phyloP scores from a whole-genome alignment of 2,888 invertebrate species.

The Ypsolopha scabrella region DNA sequence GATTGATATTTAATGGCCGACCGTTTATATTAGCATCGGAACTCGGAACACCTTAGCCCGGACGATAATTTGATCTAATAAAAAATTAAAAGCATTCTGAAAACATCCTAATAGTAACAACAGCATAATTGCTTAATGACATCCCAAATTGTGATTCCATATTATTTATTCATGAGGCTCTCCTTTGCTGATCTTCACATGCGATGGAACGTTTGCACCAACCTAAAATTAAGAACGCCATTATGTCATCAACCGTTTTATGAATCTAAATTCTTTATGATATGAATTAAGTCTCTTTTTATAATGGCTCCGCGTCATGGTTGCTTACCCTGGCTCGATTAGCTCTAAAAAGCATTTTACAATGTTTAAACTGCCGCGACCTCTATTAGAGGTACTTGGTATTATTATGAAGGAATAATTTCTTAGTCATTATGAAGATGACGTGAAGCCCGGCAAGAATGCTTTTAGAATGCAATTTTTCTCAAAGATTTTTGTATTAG shows the following conservation, averaged over 20 bases:
- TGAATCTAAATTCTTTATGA: slow-evolving; percentile 52
- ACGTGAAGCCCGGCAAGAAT: not conserved
- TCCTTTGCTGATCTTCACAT: slow-evolving; percentile 43
- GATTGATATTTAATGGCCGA: slow-evolving; percentile 63
- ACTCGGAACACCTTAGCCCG: slow-evolving; percentile 43
- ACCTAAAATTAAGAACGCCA: slow-evolving; percentile 57
- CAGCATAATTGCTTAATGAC: slow-evolving; percentile 65
- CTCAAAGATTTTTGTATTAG: too few relatives aligned
- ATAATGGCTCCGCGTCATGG: slow-evolving; percentile 27
- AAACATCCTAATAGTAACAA: slow-evolving; percentile 62
- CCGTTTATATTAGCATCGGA: slow-evolving; percentile 38
- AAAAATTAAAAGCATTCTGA: slow-evolving; percentile 68
- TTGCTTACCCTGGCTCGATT: slow-evolving; percentile 49
- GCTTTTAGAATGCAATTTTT: too few relatives aligned
- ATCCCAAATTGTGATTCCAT: slow-evolving; percentile 53
- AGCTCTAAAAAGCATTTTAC: slow-evolving; percentile 50
- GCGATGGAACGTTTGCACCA: slow-evolving; percentile 42
- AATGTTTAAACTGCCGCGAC: slow-evolving; percentile 18
- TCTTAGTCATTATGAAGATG: slow-evolving; percentile 2
- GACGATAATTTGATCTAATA: slow-evolving; percentile 57
- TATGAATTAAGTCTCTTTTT: slow-evolving; percentile 4
- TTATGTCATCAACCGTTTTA: slow-evolving; percentile 67
- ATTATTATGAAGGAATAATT: slow-evolving; percentile 1
- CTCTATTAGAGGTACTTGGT: slow-evolving; percentile 1
- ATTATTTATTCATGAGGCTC: slow-evolving; percentile 64